phyloP scores from a whole-genome alignment of 2,113 vertebrate species.

The Microcebus griseorufus region DNA sequence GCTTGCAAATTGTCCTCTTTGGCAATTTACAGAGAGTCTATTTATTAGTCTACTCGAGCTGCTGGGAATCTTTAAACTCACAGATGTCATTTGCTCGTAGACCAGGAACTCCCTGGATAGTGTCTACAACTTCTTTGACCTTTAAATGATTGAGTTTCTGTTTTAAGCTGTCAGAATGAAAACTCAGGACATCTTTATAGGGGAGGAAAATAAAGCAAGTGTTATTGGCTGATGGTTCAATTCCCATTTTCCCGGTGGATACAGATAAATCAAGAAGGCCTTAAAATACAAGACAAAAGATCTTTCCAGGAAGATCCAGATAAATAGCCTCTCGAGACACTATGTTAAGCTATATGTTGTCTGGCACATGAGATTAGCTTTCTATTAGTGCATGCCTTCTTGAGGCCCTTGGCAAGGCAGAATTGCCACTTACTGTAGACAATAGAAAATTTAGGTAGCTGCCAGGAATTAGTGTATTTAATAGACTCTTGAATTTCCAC shows the following conservation, averaged over 20 bases:
- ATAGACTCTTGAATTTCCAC: not conserved
- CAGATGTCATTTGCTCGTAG: constrained; percentile 43
- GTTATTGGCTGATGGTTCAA: not conserved
- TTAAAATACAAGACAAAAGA: constrained; percentile 28
- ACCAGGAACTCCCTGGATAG: constrained; percentile 43
- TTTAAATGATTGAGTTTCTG: constrained; percentile 67
- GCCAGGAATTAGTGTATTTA: not conserved
- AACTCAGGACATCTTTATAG: constrained; percentile 42
- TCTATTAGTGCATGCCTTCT: not conserved
- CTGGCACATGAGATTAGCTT: not conserved
- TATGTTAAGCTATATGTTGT: not conserved
- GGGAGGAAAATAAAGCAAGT: constrained; percentile 45
- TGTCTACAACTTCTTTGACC: constrained; percentile 49
- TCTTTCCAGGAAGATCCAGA: not conserved
- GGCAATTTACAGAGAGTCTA: not conserved
- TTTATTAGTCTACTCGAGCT: constrained; percentile 15
- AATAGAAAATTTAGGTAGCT: not conserved
- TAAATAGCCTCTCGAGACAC: not conserved
- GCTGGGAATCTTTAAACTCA: not conserved
- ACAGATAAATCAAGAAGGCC: not conserved
- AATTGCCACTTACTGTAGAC: not conserved
- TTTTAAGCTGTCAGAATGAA: constrained; percentile 56
- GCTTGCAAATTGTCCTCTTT: not conserved
- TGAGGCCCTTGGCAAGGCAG: not conserved
- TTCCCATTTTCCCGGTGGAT: not conserved